phyloP scores from a whole-genome alignment of 2,888 invertebrate species.

The Phortica okadai region DNA sequence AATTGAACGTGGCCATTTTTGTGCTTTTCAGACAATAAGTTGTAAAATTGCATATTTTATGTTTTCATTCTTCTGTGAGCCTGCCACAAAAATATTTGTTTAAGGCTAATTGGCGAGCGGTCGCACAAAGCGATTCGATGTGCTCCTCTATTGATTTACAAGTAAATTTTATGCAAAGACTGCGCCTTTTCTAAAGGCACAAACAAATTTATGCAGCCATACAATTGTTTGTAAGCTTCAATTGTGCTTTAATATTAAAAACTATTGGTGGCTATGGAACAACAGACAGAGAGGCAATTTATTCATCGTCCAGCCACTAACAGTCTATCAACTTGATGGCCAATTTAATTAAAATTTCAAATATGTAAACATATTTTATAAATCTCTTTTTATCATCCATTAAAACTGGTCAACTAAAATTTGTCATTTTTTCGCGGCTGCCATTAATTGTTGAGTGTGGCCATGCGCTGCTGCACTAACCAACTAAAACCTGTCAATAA shows the following conservation, averaged over 20 bases:
- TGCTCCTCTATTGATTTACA: not conserved
- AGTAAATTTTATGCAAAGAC: not conserved
- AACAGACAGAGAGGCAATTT: no score
- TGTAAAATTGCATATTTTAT: conserved; percentile 26
- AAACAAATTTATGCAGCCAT: no score
- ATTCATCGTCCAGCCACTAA: not conserved
- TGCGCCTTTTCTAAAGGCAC: no score
- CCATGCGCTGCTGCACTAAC: not conserved
- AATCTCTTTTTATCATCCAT: not conserved
- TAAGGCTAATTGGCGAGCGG: conserved; percentile 15
- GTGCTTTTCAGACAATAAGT: conserved; percentile 5
- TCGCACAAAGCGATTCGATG: not conserved
- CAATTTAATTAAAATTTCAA: conserved; percentile 8
- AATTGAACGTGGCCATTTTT: not conserved
- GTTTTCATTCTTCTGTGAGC: conserved; percentile 12
- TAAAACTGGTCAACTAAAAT: not conserved
- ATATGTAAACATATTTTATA: conserved; percentile 10
- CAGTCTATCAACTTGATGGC: conserved; percentile 4
- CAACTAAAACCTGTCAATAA: conserved; percentile 1
- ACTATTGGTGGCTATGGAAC: no score
- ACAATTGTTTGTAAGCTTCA: no score
- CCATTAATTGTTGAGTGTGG: not conserved
- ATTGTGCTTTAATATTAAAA: no score
- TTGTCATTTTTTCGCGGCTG: conserved; percentile 1
- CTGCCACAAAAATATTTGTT: conserved; percentile 18